phyloP scores from a whole-genome alignment of 2,888 invertebrate species.

The Odontomyia ornata region DNA sequence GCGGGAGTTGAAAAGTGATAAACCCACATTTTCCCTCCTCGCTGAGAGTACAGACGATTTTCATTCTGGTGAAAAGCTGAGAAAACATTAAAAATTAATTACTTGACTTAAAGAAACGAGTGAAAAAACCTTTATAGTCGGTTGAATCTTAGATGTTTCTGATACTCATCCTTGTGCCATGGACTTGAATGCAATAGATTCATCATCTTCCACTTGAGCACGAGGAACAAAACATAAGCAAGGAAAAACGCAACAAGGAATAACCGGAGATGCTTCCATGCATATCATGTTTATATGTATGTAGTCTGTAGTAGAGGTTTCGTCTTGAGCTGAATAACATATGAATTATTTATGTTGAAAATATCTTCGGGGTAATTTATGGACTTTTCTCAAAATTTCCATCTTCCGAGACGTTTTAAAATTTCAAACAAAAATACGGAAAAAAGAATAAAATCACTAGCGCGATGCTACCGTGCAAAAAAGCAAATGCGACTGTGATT shows the following conservation, averaged over 20 bases:
- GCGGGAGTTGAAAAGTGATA: constrained; percentile 22
- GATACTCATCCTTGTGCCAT: constrained; percentile 21
- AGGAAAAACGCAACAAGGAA: constrained; percentile 2
- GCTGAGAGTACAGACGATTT: constrained; percentile 11
- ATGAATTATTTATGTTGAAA: constrained; percentile 51
- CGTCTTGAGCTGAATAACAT: constrained; percentile 43
- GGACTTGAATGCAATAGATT: constrained; percentile 45
- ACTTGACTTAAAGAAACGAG: constrained; percentile 44
- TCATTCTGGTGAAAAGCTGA: constrained; percentile 45
- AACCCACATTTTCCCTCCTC: constrained; percentile 15
- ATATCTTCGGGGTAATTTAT: constrained; percentile 51
- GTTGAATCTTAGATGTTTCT: neutral
- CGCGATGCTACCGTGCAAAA: constrained; percentile 38
- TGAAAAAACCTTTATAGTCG: constrained; percentile 39
- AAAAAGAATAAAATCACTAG: constrained; percentile 8
- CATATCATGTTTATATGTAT: constrained; percentile 19
- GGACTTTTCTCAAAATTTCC: constrained; percentile 48
- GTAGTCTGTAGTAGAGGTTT: neutral
- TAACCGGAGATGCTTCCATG: constrained; percentile 20
- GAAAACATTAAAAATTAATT: constrained; percentile 51
- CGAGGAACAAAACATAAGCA: constrained; percentile 3
- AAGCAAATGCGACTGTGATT: constrained; percentile 45
- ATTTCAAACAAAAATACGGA: constrained; percentile 43
- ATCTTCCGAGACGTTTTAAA: constrained; percentile 49
- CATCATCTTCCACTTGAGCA: constrained; percentile 49